Base-by-base conservation (phyloP, 2,797 vertebrate species). In the Tenualosa thibaudeaui region DNA sequence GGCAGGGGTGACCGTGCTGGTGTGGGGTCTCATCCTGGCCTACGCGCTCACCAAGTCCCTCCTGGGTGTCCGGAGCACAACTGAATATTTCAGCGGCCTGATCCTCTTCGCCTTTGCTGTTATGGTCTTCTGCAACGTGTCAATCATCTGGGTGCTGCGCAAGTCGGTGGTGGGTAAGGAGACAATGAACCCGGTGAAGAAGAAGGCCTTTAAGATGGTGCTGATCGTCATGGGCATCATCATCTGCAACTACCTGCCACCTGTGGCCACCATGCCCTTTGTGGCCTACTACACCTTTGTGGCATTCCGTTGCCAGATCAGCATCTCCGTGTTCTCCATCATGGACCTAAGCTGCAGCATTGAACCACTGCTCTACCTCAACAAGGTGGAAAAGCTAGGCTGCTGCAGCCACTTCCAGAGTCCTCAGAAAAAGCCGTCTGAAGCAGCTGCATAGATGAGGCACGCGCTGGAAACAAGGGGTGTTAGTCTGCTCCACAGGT, bases 341-440 rank as follows among this genome's bases (percentile, higher is more conserved):
- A 95, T 96, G 94, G 95, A 95, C 49, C 89, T 95, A 87, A 96
- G 95, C 93, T 92, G 93, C 90, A 95, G 93, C 91, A 86, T 96
- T 0, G 94, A 96, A 90, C 95, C 95, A 0, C 90, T 95, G 10
- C 91, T 95, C 82, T 94, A 95, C 92, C 86, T 95, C 87, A 92
- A 88, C 8, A 96, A 94, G 91, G 93, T 91, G 91, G 93, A 94
- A 12, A 65, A 82, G 0, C 2, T 81, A n/a, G 84, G 31, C 0
- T 54, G 62, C 12, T 82, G 86, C 53, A 90, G 92, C 78, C 93
- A 92, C 26, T 54, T 90, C 31, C 19, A 17, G 56, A 82, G 82
- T 0, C 19, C 53, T 5, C 81, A 83, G 2, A 88, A 90, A 65
- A 90, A 85, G 62, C 54, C 68, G 0, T 3, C 24, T 0, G 81